Percentiles rank a stretch among this genome's conserved stretches.
Conservation (phyloP, 2,797 vertebrate species). For the Trachurus trachurus region DNA sequence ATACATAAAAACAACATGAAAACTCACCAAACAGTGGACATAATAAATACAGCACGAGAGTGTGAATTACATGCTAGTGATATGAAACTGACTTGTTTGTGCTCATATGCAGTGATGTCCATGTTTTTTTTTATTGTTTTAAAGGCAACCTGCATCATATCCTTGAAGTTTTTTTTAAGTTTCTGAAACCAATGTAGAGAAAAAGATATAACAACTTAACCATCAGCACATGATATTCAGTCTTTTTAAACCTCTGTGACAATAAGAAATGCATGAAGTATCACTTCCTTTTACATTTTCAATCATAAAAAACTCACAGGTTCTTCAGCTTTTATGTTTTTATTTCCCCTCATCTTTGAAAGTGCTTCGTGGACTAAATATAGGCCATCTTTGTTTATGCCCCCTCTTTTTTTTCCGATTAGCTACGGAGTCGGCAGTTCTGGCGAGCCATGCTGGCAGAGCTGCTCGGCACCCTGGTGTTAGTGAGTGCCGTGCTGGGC, state of each 20-base stretch:
- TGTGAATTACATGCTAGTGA: not conserved
- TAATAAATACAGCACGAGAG: no score
- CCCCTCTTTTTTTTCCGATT: constrained; percentile 64
- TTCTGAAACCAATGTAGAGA: not conserved
- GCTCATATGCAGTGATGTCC: not conserved
- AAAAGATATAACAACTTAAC: not conserved
- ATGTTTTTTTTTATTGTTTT: not conserved
- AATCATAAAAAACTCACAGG: not conserved
- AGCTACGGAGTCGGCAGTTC: constrained; percentile 86
- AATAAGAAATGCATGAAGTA: not conserved
- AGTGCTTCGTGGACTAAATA: constrained; percentile 10
- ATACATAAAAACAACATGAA: no score
- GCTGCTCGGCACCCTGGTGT: constrained; percentile 85
- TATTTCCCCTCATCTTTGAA: not conserved
- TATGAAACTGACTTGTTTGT: not conserved
- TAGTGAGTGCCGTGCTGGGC: constrained; percentile 87
- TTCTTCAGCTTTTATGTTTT: not conserved
- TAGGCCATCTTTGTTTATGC: constrained; percentile 19
- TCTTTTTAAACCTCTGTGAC: not conserved
- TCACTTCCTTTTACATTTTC: not conserved
- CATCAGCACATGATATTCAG: not conserved
- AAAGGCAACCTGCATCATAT: not conserved
- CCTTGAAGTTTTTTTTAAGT: not conserved
- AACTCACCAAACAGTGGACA: no score
- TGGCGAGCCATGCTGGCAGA: constrained; percentile 87